Evolutionary conservation across 1,140 invertebrate species (phyloP).

Genomic region (Drosophila oshimai): DNA sequence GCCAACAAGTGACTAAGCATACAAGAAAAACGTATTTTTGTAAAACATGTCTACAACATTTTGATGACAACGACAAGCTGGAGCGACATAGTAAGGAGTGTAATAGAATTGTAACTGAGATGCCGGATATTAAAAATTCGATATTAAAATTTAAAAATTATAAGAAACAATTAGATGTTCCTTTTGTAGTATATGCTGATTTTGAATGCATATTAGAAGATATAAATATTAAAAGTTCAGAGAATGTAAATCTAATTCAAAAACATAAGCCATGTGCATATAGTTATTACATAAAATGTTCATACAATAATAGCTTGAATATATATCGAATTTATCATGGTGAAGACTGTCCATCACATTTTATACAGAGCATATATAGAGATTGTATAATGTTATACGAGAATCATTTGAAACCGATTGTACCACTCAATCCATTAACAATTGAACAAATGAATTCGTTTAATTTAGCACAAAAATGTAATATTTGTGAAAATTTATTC

Average conservation of each 20-base stretch:
- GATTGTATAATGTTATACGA: slow-evolving; percentile 8
- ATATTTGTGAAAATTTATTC: too few relatives aligned
- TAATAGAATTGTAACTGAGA: too few relatives aligned
- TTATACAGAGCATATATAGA: slow-evolving; percentile 4
- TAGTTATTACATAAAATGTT: slow-evolving; percentile 20
- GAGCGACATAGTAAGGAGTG: too few relatives aligned
- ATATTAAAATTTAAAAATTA: too few relatives aligned
- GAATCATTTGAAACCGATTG: slow-evolving; percentile 1
- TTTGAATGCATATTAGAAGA: slow-evolving; percentile 64
- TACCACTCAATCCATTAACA: neutral
- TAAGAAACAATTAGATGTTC: too few relatives aligned
- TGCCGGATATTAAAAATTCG: too few relatives aligned
- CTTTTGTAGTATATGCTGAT: slow-evolving; percentile 77
- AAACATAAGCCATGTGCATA: slow-evolving; percentile 19
- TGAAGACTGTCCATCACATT: slow-evolving; percentile 5
- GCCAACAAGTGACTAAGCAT: too few relatives aligned
- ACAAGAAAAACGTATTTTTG: too few relatives aligned
- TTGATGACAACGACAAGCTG: too few relatives aligned
- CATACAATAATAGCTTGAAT: neutral
- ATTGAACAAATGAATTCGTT: neutral
- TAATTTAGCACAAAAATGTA: slow-evolving; percentile 49
- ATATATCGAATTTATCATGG: slow-evolving; percentile 15
- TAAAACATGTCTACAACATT: too few relatives aligned
- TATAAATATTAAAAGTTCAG: slow-evolving; percentile 1
- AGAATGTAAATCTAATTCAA: too few relatives aligned